phyloP scores from a whole-genome alignment of 1,140 invertebrate species.

The Fopius arisanus region DNA sequence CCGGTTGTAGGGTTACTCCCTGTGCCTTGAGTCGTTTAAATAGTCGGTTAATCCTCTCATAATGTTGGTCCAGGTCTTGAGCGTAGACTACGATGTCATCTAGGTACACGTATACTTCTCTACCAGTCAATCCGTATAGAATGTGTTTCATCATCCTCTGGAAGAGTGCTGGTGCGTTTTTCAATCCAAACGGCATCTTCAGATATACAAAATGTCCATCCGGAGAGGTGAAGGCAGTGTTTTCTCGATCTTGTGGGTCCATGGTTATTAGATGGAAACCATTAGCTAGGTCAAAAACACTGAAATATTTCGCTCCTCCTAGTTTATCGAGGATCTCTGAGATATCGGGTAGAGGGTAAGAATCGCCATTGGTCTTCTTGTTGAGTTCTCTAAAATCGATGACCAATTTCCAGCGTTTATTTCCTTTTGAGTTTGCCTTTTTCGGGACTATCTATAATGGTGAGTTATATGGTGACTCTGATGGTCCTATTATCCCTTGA shows the following conservation, averaged over 20 bases:
- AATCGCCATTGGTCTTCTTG: background rate
- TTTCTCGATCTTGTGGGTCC: background rate
- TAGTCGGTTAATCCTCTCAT: no score
- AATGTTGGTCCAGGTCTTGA: no score
- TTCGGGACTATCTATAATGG: background rate
- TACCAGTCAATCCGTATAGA: no score
- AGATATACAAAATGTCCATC: background rate
- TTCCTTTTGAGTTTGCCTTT: background rate
- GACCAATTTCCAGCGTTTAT: background rate
- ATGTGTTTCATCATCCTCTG: no score
- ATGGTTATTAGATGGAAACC: background rate
- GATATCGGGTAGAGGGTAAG: background rate
- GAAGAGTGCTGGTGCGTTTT: background rate
- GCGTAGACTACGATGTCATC: conserved; percentile 2
- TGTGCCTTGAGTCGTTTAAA: no score
- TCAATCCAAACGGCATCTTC: conserved; percentile 20
- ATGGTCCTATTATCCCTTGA: background rate
- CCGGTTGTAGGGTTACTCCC: no score
- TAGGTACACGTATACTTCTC: background rate
- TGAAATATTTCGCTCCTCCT: background rate
- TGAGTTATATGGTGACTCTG: background rate
- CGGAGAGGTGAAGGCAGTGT: background rate
- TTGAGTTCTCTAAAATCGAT: background rate
- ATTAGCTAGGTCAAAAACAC: background rate
- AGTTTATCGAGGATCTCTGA: background rate